phyloP scores from a whole-genome alignment of 2,113 vertebrate genomes.

The Tychaedon coryphoeus region DNA sequence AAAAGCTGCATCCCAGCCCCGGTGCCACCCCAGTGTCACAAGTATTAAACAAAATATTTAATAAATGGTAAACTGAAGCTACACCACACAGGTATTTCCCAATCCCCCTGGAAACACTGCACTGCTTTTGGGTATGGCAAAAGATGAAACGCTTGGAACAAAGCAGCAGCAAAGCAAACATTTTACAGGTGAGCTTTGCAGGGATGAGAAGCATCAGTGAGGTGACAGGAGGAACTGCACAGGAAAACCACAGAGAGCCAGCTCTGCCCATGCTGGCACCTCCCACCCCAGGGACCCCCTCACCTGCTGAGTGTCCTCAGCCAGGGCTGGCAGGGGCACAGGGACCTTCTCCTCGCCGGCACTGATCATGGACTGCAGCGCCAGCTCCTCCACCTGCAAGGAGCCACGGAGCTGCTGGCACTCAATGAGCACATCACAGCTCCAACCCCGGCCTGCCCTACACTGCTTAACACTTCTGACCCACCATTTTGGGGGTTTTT shows the following conservation, averaged over 20 bases:
- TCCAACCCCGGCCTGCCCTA: fast-evolving
- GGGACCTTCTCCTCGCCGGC: constrained; percentile 9
- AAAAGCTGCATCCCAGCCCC: fast-evolving
- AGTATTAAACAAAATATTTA: fast-evolving
- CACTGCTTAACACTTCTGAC: fast-evolving
- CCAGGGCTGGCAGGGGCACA: too few relatives aligned
- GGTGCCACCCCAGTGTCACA: fast-evolving
- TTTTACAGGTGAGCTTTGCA: background rate
- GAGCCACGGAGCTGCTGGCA: background rate
- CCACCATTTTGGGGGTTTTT: fast-evolving
- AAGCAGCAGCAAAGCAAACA: background rate
- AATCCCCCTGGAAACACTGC: fast-evolving
- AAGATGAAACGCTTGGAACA: background rate
- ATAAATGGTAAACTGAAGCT: fast-evolving
- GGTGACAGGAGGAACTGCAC: fast-evolving
- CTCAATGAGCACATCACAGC: too few relatives aligned
- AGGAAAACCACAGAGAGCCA: fast-evolving
- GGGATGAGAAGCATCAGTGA: fast-evolving
- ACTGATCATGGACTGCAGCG: constrained; percentile 77
- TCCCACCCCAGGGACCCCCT: background rate
- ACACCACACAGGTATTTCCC: background rate
- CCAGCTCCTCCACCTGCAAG: constrained; percentile 77
- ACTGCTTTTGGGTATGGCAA: background rate
- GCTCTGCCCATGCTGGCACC: background rate
- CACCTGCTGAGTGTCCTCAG: constrained; percentile 12